A percentile compares a stretch with the other conserved stretches of the same genome.
phyloP scores from a whole-genome alignment of 2,113 vertebrate species.

The Eulemur macaco region DNA sequence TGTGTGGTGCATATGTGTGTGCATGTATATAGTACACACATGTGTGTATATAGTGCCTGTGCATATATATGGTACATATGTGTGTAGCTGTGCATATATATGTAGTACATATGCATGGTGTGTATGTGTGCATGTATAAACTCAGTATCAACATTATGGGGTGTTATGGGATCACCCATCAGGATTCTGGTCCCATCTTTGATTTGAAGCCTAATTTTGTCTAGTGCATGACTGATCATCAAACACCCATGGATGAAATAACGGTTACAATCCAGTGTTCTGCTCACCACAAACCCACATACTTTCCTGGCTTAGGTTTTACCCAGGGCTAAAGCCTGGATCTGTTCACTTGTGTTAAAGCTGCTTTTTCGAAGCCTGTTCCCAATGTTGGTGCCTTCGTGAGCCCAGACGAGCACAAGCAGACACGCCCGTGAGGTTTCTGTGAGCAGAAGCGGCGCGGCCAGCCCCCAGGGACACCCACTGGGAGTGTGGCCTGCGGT shows the following conservation, averaged over 20 bases:
- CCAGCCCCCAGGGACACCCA: neutral
- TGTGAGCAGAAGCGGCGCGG: accelerated
- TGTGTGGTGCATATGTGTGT: neutral
- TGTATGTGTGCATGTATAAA: neutral
- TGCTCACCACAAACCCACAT: neutral
- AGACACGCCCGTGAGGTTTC: neutral
- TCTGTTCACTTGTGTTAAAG: neutral
- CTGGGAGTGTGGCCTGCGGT: accelerated
- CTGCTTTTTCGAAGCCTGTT: neutral
- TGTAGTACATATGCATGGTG: neutral
- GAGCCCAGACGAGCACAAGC: neutral
- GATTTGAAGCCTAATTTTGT: neutral
- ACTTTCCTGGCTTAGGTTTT: neutral
- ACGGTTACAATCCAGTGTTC: neutral
- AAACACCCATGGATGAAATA: neutral
- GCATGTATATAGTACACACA: neutral
- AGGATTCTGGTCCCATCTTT: neutral
- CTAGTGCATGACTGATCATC: neutral
- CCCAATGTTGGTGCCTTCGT: slow-evolving; percentile 9
- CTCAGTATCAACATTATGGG: too few relatives aligned
- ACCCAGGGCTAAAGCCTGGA: neutral
- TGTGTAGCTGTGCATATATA: neutral
- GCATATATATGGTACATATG: neutral
- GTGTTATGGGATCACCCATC: neutral
- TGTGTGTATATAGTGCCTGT: neutral